A percentile compares a stretch with the other conserved stretches of the same genome.
phyloP scores from a whole-genome alignment of 2,113 vertebrate genomes.

The Podarcis muralis region DNA sequence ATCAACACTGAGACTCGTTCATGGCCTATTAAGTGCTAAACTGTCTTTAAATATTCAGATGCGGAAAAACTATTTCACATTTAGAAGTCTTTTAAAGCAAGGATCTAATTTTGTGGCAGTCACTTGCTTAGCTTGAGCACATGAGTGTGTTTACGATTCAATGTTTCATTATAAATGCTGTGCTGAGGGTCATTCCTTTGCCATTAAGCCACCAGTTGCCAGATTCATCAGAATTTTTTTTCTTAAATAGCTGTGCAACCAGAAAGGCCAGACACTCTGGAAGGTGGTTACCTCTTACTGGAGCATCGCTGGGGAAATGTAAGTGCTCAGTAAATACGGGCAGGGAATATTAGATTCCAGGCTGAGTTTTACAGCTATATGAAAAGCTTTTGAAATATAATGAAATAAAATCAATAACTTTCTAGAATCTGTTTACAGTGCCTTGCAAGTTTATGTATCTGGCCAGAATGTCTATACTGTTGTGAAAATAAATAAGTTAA shows the following conservation, averaged over 20 bases:
- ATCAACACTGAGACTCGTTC: background rate
- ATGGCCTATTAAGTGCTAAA: background rate
- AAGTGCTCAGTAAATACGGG: background rate
- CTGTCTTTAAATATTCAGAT: background rate
- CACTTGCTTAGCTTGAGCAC: background rate
- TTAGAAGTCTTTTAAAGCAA: background rate
- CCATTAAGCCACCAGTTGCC: background rate
- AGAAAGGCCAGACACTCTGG: background rate
- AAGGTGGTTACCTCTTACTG: background rate
- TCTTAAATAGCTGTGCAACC: background rate
- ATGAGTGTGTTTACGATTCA: background rate
- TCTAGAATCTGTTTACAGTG: background rate
- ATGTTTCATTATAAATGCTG: background rate
- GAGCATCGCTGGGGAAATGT: background rate
- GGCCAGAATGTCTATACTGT: rapidly evolving
- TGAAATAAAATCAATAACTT: background rate
- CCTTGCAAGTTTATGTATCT: background rate
- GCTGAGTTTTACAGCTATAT: background rate
- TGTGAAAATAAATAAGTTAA: background rate
- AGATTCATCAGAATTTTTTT: background rate
- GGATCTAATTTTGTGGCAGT: background rate
- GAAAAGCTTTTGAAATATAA: background rate
- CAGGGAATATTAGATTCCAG: background rate
- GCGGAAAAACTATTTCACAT: background rate
- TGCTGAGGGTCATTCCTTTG: background rate